Percentiles rank a stretch among this genome's conserved stretches.
Evolutionary conservation across 1,140 invertebrate genomes (phyloP).

Genomic region (Lepidurus packardi): DNA sequence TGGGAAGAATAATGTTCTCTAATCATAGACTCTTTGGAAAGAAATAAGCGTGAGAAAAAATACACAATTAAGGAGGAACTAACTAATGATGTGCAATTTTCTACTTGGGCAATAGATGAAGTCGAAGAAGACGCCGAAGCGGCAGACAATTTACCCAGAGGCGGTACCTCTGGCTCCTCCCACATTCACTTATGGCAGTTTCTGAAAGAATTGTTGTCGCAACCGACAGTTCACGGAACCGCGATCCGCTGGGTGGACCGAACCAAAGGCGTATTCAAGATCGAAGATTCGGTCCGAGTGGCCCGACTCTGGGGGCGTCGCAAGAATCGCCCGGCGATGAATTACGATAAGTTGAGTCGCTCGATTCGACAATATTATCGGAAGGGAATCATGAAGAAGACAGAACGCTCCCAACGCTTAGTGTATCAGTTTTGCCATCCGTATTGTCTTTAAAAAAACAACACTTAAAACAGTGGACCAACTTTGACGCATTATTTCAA

Average conservation of each 20-base stretch:
- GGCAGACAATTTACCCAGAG: background rate
- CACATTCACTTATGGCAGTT: conserved; percentile 99
- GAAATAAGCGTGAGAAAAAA: no score
- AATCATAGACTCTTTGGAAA: no score
- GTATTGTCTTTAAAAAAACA: conserved; percentile 65
- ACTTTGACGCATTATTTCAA: conserved; percentile 18
- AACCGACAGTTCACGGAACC: conserved; percentile 76
- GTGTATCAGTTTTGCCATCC: conserved; percentile 99
- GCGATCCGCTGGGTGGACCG: conserved; percentile 96
- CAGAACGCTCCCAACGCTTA: conserved; percentile 90
- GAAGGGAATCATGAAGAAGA: conserved; percentile 99
- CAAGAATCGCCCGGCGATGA: conserved; percentile 98
- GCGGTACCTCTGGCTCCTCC: conserved; percentile 44
- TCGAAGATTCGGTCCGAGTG: conserved; percentile 94
- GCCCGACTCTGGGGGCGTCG: conserved; percentile 92
- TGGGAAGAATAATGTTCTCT: no score
- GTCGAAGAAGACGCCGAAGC: conserved; percentile 50
- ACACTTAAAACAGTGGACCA: background rate
- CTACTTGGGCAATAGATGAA: conserved; percentile 48
- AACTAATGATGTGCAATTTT: background rate
- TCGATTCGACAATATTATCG: conserved; percentile 99
- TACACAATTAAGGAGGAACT: no score
- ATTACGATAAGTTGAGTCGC: conserved; percentile 97
- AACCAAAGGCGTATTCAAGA: conserved; percentile 93
- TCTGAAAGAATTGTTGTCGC: conserved; percentile 86